Percentiles rank a stretch among this genome's conserved stretches.
Conservation (phyloP, 2,113 vertebrate genomes). For the Megaceryle maxima region DNA sequence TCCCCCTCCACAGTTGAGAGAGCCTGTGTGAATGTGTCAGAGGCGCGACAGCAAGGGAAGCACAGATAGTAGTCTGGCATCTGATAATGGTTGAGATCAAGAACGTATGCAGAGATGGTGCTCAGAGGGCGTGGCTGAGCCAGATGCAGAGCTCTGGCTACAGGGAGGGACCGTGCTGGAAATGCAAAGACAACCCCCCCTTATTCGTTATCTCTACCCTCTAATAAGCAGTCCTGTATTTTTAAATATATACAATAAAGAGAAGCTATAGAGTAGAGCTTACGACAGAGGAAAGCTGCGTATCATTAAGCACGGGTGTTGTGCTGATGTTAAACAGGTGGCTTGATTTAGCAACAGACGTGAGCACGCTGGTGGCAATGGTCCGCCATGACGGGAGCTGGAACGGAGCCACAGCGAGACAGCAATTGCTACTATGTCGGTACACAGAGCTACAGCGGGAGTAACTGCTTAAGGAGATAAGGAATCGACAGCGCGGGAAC, state of each 20-base stretch:
- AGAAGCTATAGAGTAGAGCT: accelerated
- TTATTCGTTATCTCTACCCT: accelerated
- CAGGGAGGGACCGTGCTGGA: neutral
- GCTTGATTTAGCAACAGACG: neutral
- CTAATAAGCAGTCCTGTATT: accelerated
- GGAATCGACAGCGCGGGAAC: neutral
- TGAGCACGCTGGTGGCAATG: neutral
- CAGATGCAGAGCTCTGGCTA: neutral
- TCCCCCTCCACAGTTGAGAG: neutral
- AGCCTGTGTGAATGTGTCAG: neutral
- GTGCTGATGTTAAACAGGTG: slow-evolving; percentile 11
- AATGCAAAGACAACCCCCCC: neutral
- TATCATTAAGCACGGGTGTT: accelerated
- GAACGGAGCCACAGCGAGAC: neutral
- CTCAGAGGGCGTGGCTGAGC: slow-evolving; percentile 42
- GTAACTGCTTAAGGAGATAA: neutral
- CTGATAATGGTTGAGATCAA: neutral
- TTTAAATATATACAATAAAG: neutral
- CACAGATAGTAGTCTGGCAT: neutral
- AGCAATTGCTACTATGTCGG: accelerated
- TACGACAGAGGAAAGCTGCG: neutral
- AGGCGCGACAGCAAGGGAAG: neutral
- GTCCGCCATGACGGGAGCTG: neutral
- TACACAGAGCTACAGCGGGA: neutral
- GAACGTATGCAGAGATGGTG: neutral